Percentiles rank a stretch among this genome's conserved stretches.
phyloP scores from a whole-genome alignment of 2,797 vertebrate genomes.

The Myiotriccus ornatus region DNA sequence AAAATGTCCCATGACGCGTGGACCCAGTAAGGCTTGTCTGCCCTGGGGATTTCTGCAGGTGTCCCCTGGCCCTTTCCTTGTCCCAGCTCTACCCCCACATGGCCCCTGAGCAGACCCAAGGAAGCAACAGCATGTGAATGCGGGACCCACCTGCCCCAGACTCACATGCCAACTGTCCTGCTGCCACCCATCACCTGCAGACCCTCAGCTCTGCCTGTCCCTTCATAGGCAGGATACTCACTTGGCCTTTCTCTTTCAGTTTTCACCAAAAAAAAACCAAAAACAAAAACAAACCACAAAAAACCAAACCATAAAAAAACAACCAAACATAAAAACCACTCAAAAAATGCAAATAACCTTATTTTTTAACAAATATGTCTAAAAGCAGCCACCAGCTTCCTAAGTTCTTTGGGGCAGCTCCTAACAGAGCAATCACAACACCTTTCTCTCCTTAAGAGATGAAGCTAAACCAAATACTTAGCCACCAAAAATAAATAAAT shows the following conservation, averaged over 20 bases:
- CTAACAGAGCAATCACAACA: neutral
- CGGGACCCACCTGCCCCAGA: neutral
- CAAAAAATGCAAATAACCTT: neutral
- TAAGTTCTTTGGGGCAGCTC: neutral
- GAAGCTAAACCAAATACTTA: neutral
- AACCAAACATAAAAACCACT: neutral
- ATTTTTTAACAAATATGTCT: neutral
- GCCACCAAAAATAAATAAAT: neutral
- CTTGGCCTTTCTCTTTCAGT: neutral
- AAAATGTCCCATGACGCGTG: neutral
- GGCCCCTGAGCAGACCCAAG: neutral
- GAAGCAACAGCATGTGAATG: fast-evolving
- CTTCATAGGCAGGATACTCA: neutral
- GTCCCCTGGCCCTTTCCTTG: neutral
- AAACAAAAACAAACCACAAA: neutral
- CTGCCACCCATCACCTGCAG: neutral
- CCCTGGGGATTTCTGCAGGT: neutral
- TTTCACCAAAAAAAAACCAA: too few species aligned
- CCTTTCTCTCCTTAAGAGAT: neutral
- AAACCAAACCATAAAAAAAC: too few species aligned
- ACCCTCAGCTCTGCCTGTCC: neutral
- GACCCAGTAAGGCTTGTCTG: neutral
- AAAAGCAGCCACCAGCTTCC: neutral
- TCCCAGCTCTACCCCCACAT: neutral
- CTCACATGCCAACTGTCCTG: fast-evolving